Evolutionary conservation across 92 coral and sea anemone genomes (phyloP).

Genomic region (Epizoanthus rinbou): DNA sequence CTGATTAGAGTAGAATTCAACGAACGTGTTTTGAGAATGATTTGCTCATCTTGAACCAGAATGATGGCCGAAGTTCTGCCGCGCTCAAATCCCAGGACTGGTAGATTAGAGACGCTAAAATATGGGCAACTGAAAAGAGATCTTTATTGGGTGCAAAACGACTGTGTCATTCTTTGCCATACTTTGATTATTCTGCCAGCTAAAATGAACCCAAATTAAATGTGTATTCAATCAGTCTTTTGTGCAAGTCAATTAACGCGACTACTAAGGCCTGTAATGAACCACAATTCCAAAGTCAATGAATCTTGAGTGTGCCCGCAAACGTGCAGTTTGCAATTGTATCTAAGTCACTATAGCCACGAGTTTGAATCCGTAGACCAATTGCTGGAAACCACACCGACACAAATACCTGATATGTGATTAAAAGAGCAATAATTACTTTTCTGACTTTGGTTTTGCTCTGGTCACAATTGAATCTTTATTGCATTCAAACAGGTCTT

Average conservation of each 20-base stretch:
- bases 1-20: not conserved
- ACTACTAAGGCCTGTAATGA: not conserved
- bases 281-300: not conserved
- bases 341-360: too few species aligned
- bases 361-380: too few species aligned
- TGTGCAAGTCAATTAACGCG: slow-evolving; percentile 6
- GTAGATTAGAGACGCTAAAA: not conserved
- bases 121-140: not conserved
- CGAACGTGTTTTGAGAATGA: not conserved
- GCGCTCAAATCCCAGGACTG: not conserved
- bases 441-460: too few species aligned
- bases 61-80: not conserved
- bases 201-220: not conserved
- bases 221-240: not conserved
- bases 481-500: slow-evolving; percentile 17
- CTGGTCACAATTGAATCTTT: slow-evolving; percentile 7
- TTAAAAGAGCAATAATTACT: too few species aligned
- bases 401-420: too few species aligned
- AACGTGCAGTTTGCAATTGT: too few species aligned
- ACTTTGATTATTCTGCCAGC: not conserved
- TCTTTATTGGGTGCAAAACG: not conserved
- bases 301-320: too few species aligned
- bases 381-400: too few species aligned
- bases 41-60: not conserved
- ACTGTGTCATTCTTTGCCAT: not conserved